phyloP scores from a whole-genome alignment of 2,888 invertebrate species.

The Listrodromus nycthemerus region DNA sequence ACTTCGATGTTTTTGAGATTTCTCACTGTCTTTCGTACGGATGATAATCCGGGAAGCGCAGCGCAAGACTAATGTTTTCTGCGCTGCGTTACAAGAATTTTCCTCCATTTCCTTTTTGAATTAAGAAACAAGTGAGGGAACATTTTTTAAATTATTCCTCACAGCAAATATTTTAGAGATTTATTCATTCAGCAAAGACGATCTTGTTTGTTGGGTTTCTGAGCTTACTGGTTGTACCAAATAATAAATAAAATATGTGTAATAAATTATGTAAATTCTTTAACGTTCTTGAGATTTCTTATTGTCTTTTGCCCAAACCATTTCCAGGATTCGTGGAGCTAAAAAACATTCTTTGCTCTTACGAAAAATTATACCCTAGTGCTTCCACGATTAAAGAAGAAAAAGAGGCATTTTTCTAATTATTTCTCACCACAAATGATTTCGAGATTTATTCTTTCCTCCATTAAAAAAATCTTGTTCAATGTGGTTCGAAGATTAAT shows the following conservation, averaged over 20 bases:
- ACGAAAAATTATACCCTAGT: too few species aligned
- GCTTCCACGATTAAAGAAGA: not conserved
- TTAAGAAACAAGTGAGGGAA: not conserved
- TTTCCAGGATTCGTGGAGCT: not conserved
- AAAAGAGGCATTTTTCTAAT: not conserved
- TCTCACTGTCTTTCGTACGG: not conserved
- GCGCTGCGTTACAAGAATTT: not conserved
- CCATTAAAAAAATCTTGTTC: not conserved
- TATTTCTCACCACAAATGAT: not conserved
- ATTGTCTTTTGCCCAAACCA: not conserved
- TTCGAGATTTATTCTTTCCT: not conserved
- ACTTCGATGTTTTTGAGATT: not conserved
- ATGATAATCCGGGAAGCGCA: not conserved
- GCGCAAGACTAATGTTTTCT: not conserved
- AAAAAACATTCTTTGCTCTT: not conserved
- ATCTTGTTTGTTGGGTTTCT: not conserved
- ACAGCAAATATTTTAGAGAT: not conserved
- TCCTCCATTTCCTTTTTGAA: too few species aligned
- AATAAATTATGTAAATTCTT: not conserved
- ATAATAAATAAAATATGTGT: not conserved
- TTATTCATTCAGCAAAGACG: not conserved
- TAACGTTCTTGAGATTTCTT: not conserved
- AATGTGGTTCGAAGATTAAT: not conserved
- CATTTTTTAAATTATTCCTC: slow-evolving; percentile 2
- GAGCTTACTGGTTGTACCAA: not conserved